A percentile compares a stretch with the other conserved stretches of the same genome.
Evolutionary conservation across 2,113 vertebrate species (phyloP).

Genomic region (Anhinga anhinga): DNA sequence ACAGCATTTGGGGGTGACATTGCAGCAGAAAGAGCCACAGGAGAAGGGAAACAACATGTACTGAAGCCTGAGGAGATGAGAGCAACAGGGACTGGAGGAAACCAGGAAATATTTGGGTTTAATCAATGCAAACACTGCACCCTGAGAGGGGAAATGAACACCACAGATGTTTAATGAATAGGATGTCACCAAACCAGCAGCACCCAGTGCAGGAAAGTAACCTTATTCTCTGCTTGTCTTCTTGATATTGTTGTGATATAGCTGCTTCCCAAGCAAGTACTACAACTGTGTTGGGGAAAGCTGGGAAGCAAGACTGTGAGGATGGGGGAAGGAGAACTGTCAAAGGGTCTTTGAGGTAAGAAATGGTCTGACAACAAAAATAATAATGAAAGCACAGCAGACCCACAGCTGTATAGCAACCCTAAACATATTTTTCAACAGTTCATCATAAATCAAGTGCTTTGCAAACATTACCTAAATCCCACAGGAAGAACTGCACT

Average conservation of each 20-base stretch:
- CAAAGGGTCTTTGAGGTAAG: conserved; percentile 17
- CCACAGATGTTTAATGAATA: background rate
- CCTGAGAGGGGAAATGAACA: background rate
- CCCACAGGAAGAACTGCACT: conserved; percentile 32
- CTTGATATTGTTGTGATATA: background rate
- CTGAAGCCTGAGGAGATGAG: background rate
- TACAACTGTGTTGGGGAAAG: background rate
- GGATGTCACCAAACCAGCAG: background rate
- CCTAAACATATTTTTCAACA: background rate
- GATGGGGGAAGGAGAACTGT: background rate
- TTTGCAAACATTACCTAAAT: conserved; percentile 37
- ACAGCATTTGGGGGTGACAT: background rate
- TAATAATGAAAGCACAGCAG: background rate
- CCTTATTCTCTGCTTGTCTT: background rate
- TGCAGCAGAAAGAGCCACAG: background rate
- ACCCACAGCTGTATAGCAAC: background rate
- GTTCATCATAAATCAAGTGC: conserved; percentile 31
- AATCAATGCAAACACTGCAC: background rate
- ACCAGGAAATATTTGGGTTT: conserved; percentile 6
- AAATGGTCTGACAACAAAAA: background rate
- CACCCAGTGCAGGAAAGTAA: background rate
- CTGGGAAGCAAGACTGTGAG: background rate
- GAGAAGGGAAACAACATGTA: background rate
- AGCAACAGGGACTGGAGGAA: background rate
- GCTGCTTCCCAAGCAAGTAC: background rate